phyloP scores from a whole-genome alignment of 2,888 invertebrate species.

The Nymphalis polychloros region DNA sequence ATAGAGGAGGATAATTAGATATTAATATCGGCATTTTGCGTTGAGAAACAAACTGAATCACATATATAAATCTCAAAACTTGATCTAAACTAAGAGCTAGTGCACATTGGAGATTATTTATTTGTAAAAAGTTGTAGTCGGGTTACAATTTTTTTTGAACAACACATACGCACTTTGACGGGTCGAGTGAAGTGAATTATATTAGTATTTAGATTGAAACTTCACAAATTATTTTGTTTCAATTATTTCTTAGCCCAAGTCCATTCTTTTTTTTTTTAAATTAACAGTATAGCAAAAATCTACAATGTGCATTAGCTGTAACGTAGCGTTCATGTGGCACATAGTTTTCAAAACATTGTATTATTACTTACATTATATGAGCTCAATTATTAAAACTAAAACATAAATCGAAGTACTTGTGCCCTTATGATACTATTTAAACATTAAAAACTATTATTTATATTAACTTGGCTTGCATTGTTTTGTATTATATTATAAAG shows the following conservation, averaged over 20 bases:
- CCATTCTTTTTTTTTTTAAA: too few species aligned
- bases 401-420: slow-evolving; percentile 69
- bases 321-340: slow-evolving; percentile 50
- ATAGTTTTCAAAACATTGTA: slow-evolving; percentile 46
- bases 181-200: too few species aligned
- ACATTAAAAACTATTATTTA: slow-evolving; percentile 19
- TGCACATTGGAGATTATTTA: slow-evolving; percentile 5
- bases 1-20: too few species aligned
- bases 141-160: too few species aligned
- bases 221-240: too few species aligned
- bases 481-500: slow-evolving; percentile 6
- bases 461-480: slow-evolving; percentile 28
- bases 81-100: slow-evolving; percentile 31
- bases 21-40: slow-evolving; percentile 14
- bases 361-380: slow-evolving; percentile 46
- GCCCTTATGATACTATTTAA: slow-evolving; percentile 53
- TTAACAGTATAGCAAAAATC: neutral
- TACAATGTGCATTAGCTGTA: slow-evolving; percentile 1
- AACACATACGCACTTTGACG: too few species aligned
- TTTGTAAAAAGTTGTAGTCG: neutral
- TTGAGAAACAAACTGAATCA: slow-evolving; percentile 26
- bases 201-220: too few species aligned
- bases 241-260: too few species aligned
- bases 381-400: slow-evolving; percentile 43
- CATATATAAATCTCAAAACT: slow-evolving; percentile 40